Evolutionary conservation across 2,113 vertebrate genomes (phyloP), one percentile per base, ranked within the genome.

Genomic region (Danionella cerebrum): DNA sequence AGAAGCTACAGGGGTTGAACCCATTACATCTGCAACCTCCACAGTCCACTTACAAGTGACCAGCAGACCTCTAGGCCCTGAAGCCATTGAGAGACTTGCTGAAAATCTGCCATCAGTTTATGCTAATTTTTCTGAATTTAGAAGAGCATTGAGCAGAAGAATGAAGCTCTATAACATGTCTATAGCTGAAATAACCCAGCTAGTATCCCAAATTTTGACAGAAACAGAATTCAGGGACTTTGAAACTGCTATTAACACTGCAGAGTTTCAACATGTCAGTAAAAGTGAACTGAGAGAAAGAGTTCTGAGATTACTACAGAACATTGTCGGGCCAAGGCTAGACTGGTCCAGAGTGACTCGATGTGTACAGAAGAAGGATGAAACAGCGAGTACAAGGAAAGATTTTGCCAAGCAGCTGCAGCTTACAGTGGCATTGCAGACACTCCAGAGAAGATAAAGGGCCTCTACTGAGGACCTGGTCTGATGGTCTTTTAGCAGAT

Each of bases 211-310:
- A 31, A 47, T 64, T 48, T 14, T 65, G 14, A 51, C 27, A 35
- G 44, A 65, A 22, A 50, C 62, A 18, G 33, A 66, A 66, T 66
- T 65, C 44, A 65, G 51, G 16, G 31, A 29, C 38, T 65, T 51
- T 64, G 25, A 48, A 25, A 18, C 16, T 22, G 44, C 44, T 47
- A 10, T 21, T 19, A n/a, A n/a, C n/a, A 47, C 44, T 47, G 19
- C 44, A 21, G 44, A 47, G 11, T 16, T 47, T 1, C 44, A 12
- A 51, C 11, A 51, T 51, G 22, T 25, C 21, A 27, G 12, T 5
- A 2, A 51, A 51, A 6, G 6, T 51, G 24, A n/a, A n/a, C n/a
- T n/a, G n/a, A n/a, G n/a, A n/a, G n/a, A n/a, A n/a, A n/a, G n/a
- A n/a, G n/a, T n/a, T n/a, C n/a, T n/a, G n/a, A n/a, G n/a, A n/a